Evolutionary conservation across 92 coral and sea anemone species (phyloP).

Genomic region (Umimayanthus kanabou): DNA sequence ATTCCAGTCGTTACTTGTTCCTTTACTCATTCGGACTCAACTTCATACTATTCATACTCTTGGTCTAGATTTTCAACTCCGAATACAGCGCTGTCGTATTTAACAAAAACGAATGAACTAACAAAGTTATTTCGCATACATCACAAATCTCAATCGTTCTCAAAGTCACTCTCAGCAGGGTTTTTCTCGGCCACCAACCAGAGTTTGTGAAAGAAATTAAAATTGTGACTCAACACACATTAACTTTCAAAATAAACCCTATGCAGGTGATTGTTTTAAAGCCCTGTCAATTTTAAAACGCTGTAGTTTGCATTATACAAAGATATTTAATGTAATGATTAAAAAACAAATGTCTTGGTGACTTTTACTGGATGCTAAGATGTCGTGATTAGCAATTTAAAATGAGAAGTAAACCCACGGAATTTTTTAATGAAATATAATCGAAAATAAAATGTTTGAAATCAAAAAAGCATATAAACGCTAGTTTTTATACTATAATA

Average conservation of each 20-base stretch:
- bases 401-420: too few relatives aligned
- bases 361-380: too few relatives aligned
- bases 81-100: neutral
- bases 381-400: too few relatives aligned
- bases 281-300: neutral
- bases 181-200: neutral
- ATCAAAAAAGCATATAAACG: too few relatives aligned
- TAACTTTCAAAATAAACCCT: neutral
- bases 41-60: neutral
- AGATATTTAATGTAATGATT: too few relatives aligned
- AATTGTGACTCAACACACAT: neutral
- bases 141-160: neutral
- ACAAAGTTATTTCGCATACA: neutral
- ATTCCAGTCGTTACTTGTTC: neutral
- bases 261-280: too few relatives aligned
- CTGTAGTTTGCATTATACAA: neutral
- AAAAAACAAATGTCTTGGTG: too few relatives aligned
- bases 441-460: too few relatives aligned
- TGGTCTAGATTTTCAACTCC: neutral
- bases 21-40: neutral
- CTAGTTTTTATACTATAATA: too few relatives aligned
- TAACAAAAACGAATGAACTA: neutral
- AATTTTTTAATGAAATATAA: too few relatives aligned
- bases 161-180: neutral
- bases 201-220: neutral